Conservation (phyloP, 2,113 vertebrate genomes). For the Oncorhynchus nerka region DNA sequence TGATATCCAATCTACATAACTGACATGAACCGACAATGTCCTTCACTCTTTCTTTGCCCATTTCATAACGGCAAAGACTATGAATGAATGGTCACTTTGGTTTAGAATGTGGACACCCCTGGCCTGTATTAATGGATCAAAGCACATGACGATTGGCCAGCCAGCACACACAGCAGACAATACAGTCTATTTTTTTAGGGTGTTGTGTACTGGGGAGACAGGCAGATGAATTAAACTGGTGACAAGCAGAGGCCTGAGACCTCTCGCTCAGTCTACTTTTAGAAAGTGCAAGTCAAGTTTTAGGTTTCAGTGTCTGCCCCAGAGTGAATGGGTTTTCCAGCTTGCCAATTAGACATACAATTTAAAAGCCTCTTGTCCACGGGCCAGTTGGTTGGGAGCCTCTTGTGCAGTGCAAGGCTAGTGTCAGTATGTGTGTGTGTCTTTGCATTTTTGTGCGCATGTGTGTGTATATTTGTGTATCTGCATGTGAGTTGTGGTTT, state of each 20-base stretch:
- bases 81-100: neutral
- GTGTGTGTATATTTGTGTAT: neutral
- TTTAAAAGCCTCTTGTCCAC: constrained; percentile 43
- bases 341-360: constrained; percentile 60
- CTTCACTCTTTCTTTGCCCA: constrained; percentile 18
- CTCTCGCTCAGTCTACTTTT: constrained; percentile 74
- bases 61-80: neutral
- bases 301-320: constrained; percentile 68
- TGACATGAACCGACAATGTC: constrained; percentile 37
- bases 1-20: constrained; percentile 23
- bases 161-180: neutral
- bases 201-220: constrained; percentile 36
- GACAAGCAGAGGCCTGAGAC: constrained; percentile 59
- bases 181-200: constrained; percentile 38
- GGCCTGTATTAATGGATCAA: constrained; percentile 9
- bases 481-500: too few species aligned
- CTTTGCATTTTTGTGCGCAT: neutral
- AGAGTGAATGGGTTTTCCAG: constrained; percentile 70
- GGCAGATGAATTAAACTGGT: constrained; percentile 64
- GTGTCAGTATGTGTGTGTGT: neutral
- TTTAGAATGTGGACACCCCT: constrained; percentile 11
- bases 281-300: constrained; percentile 81
- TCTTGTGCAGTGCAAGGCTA: constrained; percentile 7
- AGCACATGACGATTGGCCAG: constrained; percentile 24
- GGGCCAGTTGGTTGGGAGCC: constrained; percentile 24